These are phyloP conservation scores for Girardinus metallicus DNA, from an alignment of 2,797 vertebrate genomes.

Conservation along the genomic window DNA sequence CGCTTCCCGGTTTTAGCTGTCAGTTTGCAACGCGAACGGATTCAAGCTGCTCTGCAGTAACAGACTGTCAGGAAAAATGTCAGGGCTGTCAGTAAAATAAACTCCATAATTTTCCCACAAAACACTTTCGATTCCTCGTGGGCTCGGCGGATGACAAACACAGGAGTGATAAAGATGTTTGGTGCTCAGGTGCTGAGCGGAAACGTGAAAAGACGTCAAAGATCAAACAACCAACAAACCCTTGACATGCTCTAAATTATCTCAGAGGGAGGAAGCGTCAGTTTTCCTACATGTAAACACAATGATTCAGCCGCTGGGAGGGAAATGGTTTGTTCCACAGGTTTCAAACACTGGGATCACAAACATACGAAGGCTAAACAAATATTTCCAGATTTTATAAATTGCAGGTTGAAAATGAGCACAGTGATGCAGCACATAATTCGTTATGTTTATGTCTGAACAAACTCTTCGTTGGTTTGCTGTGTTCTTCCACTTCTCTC, in stretches of 20 bases:
- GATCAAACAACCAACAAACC: not conserved
- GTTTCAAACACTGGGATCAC: not conserved
- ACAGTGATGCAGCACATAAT: not conserved
- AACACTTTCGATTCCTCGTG: not conserved
- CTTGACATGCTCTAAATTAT: not conserved
- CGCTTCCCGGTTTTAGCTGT: constrained; percentile 8
- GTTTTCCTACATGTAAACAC: not conserved
- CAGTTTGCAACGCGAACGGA: constrained; percentile 14
- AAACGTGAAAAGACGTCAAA: constrained; percentile 1
- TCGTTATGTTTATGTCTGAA: not conserved
- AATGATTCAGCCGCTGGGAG: not conserved
- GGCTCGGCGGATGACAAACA: constrained; percentile 13
- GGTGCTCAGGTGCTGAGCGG: not conserved
- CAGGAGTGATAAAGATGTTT: not conserved
- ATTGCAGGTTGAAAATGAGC: not conserved
- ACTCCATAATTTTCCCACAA: constrained; percentile 7
- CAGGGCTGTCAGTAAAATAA: constrained; percentile 21
- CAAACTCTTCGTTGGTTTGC: too few relatives aligned
- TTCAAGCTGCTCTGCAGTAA: constrained; percentile 3
- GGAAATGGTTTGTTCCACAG: not conserved
- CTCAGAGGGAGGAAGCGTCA: not conserved
- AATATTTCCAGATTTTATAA: not conserved
- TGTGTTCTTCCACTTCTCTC: too few relatives aligned
- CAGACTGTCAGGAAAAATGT: constrained; percentile 12
- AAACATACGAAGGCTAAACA: not conserved